These are phyloP conservation scores for Noctua janthe DNA, from an alignment of 2,888 invertebrate genomes.

Conservation along the genomic window DNA sequence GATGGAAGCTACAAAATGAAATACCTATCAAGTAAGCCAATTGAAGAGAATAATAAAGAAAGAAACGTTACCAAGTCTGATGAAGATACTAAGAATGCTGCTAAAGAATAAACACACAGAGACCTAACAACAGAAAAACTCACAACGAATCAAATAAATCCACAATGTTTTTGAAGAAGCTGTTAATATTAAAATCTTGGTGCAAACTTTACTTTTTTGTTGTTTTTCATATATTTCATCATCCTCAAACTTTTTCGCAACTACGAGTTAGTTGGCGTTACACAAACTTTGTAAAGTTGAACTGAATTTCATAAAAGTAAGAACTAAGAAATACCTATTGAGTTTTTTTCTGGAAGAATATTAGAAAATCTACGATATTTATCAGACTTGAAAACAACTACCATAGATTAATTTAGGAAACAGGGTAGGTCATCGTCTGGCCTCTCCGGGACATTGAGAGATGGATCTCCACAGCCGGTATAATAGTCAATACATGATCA, in stretches of 20 bases:
- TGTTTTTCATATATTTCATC: background rate
- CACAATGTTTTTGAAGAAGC: constrained; percentile 40
- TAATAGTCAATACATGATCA: background rate
- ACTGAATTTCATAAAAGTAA: background rate
- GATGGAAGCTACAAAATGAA: constrained; percentile 91
- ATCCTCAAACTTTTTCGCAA: background rate
- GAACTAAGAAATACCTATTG: background rate
- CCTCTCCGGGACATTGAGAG: too few species aligned
- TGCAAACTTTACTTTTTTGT: background rate
- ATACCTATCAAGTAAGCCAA: constrained; percentile 87
- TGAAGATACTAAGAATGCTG: constrained; percentile 44
- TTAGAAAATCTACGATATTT: background rate
- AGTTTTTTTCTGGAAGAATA: background rate
- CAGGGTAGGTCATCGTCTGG: background rate
- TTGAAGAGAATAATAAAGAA: constrained; percentile 42
- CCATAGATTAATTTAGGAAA: background rate
- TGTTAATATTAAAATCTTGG: constrained; percentile 40
- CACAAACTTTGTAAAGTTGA: background rate
- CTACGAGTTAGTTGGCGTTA: background rate
- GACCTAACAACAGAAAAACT: background rate
- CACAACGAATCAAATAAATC: background rate
- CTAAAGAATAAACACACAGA: constrained; percentile 36
- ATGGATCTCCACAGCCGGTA: background rate
- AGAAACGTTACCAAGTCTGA: constrained; percentile 52
- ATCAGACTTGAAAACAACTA: background rate